Conservation (phyloP, 2,797 vertebrate species). For the Chelmon rostratus region DNA sequence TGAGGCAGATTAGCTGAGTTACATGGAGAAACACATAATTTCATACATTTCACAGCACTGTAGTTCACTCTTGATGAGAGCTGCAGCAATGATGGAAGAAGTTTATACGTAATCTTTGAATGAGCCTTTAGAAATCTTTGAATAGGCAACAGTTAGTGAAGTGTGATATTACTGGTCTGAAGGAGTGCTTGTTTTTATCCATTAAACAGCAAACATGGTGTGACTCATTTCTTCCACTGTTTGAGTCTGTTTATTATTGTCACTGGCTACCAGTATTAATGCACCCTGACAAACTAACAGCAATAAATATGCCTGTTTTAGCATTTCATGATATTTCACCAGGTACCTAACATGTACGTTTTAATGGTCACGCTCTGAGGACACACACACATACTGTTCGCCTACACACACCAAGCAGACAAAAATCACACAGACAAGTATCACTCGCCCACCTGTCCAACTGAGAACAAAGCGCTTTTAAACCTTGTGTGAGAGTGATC, state of each 20-base stretch:
- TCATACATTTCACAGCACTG: not conserved
- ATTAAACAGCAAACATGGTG: conserved; percentile 18
- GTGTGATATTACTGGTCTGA: conserved; percentile 4
- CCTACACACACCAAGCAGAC: conserved; percentile 27
- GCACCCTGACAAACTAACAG: not conserved
- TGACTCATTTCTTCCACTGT: conserved; percentile 13
- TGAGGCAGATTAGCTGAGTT: not conserved
- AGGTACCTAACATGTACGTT: not conserved
- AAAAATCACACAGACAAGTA: conserved; percentile 31
- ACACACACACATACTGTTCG: conserved; percentile 2
- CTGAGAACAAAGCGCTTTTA: conserved; percentile 48
- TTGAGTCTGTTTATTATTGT: conserved; percentile 1
- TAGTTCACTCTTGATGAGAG: conserved; percentile 9
- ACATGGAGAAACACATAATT: not conserved
- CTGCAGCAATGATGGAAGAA: not conserved
- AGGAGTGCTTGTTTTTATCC: conserved; percentile 11
- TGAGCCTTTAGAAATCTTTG: conserved; percentile 19
- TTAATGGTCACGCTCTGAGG: not conserved
- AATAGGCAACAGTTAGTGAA: conserved; percentile 17
- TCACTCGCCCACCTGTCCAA: conserved; percentile 48
- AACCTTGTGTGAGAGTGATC: conserved; percentile 35
- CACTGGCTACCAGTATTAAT: not conserved
- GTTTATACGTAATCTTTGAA: conserved; percentile 4
- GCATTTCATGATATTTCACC: conserved; percentile 6
- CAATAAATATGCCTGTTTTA: not conserved